Base-by-base conservation (phyloP, 2,113 vertebrate species). In the Entomyzon cyanotis region DNA sequence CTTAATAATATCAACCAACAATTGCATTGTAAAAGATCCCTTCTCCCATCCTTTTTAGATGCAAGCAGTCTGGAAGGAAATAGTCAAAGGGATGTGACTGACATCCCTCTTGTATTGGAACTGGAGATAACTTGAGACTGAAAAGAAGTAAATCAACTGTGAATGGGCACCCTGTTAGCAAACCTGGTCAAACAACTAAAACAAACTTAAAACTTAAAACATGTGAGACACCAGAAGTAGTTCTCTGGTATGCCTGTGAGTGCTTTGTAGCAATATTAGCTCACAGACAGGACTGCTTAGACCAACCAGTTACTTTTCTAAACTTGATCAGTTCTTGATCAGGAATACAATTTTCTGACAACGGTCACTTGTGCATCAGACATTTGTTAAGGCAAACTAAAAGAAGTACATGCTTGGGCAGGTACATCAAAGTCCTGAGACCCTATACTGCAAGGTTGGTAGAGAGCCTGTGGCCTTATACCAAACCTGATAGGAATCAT, bases 401-500 rank as follows among this genome's bases (percentile, higher is more conserved):
- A 92, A 53, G 0, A 5, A 60, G 3, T 15, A 24, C 7, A 37
- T 25, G 9, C 28, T 64, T 13, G 15, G 28, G 14, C 17, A n/a
- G 30, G 25, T 44, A 27, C 28, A 41, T 22, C 24, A 64, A 21
- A 3, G n/a, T 76, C 12, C 47, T 55, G 44, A 64, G 3, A 37
- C 16, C 3, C 12, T 77, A 11, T 44, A 22, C 11, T 60, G 7
- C 0, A 3, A 50, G 25, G 7, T 39, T 10, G 6, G 5, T 65
- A 33, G 6, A 47, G 20, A 56, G 2, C 25, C 27, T 63, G 4
- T 47, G 41, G 5, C 31, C 4, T 89, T 89, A 31, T 17, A n/a
- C 4, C 6, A 67, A 17, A 30, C 7, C 4, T 63, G 5, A 4
- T 22, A 30, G 24, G 83, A 86, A 53, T 63, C 25, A 59, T 17